These are phyloP conservation scores for Pollimyrus isidori DNA, from an alignment of 2,113 vertebrate genomes.

Conservation along the genomic window DNA sequence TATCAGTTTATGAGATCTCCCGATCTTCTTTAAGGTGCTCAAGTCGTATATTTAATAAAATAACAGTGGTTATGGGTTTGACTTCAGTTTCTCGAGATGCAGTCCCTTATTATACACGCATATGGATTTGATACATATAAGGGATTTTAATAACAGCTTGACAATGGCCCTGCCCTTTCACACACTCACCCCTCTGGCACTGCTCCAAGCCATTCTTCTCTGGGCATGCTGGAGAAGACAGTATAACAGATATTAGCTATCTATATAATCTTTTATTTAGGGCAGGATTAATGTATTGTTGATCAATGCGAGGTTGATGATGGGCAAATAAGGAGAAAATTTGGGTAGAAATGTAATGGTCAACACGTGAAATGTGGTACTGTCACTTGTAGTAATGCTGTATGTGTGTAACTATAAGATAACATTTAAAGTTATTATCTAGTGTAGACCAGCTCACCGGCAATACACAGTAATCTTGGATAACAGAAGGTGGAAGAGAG, in stretches of 20 bases:
- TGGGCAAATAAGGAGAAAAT: background rate
- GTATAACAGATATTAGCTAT: background rate
- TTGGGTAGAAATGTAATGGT: background rate
- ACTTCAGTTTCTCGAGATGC: background rate
- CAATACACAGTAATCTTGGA: background rate
- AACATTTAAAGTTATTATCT: background rate
- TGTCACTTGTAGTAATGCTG: background rate
- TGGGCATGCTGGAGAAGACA: slow-evolving; percentile 52
- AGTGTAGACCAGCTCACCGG: background rate
- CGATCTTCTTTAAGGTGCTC: background rate
- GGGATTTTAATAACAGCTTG: background rate
- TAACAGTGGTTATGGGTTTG: background rate
- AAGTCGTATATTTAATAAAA: background rate
- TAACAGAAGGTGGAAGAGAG: background rate
- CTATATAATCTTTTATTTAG: background rate
- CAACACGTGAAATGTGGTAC: background rate
- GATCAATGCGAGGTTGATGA: background rate
- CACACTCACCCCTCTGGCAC: slow-evolving; percentile 52
- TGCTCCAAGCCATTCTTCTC: slow-evolving; percentile 57
- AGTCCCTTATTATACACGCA: background rate
- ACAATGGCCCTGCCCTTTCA: background rate
- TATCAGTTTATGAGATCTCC: background rate
- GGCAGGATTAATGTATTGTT: background rate
- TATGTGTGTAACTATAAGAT: background rate
- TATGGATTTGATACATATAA: background rate